Evolutionary conservation across 1,140 invertebrate genomes (phyloP).

Genomic region (Acarapis woodi): DNA sequence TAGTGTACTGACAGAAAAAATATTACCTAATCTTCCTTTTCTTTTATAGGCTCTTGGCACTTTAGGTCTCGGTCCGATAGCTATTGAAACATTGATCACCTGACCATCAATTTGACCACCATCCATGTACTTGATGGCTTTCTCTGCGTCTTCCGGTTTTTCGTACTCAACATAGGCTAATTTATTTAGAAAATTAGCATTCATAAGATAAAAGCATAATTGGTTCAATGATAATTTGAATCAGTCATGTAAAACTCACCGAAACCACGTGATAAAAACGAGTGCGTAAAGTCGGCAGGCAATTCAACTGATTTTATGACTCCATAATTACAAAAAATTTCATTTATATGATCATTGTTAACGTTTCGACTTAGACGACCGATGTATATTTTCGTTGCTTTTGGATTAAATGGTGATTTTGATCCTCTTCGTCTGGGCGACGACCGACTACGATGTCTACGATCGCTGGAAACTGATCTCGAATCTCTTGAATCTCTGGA

Average conservation of each 20-base stretch:
- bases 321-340: constrained; percentile 83
- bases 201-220: too few species aligned
- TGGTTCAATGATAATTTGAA: too few species aligned
- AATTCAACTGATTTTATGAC: constrained; percentile 65
- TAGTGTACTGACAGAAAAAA: background rate
- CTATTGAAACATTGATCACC: constrained; percentile 65
- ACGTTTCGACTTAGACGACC: constrained; percentile 70
- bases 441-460: constrained; percentile 7
- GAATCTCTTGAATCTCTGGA: constrained; percentile 7
- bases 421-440: constrained; percentile 28
- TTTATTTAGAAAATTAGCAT: too few species aligned
- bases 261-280: constrained; percentile 53
- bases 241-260: too few species aligned
- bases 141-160: constrained; percentile 76
- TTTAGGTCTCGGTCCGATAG: constrained; percentile 45
- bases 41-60: constrained; percentile 21
- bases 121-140: constrained; percentile 97
- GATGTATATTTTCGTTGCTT: constrained; percentile 68
- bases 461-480: constrained; percentile 5
- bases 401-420: constrained; percentile 43
- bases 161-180: constrained; percentile 86
- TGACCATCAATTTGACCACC: constrained; percentile 60
- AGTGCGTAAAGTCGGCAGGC: constrained; percentile 52
- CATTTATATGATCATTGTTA: constrained; percentile 55
- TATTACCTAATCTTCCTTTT: constrained; percentile 1